Base-by-base conservation (phyloP, 1,140 invertebrate genomes). In the Conus ventricosus region DNA sequence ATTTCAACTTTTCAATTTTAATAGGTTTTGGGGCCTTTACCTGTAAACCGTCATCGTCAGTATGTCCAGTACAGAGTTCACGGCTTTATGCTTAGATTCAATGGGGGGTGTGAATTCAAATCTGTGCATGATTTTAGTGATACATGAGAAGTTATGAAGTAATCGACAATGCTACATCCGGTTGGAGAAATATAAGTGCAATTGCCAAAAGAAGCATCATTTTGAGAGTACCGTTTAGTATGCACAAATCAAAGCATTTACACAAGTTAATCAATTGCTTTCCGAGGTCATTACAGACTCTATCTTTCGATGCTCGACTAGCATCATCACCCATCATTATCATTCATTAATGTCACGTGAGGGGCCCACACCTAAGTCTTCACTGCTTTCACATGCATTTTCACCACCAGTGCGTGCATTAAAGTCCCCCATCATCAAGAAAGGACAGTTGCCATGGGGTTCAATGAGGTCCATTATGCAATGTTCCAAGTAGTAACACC, bases 81-180 rank as follows among this genome's bases (percentile, higher is more conserved):
- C n/a, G 2, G 80, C 0, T 15, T 55, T 82, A 17, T 82, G 80
- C 17, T 82, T 82, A 7, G n/a, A 82, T 39, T 82, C 80, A 27
- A 82, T 39, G 5, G 0, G 23, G 4, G 80, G 27, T 39, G 15
- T 27, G 1, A 39, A 17, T 25, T 17, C n/a, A 82, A 39, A 25
- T 20, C 7, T 2, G 39, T 39, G 17, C 80, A 82, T 5, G 15
- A n/a, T 13, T 80, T 39, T 39, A 20, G 17, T 54, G 15, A 17
- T 27, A 17, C n/a, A 17, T 17, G 39, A 4, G 80, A 82, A 82
- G 4, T 17, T 6, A 82, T 27, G 39, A 82, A 82, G 17, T 82
- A 82, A 82, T 82, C 80, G 53, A 82, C 27, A 82, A 82, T 54
- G 5, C 80, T 82, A 1, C n/a, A 82, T 63, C 60, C 60, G 10